Evolutionary conservation across 2,113 vertebrate species (phyloP), one percentile per base, ranked within the genome.

Genomic region (Peucedramus taeniatus): DNA sequence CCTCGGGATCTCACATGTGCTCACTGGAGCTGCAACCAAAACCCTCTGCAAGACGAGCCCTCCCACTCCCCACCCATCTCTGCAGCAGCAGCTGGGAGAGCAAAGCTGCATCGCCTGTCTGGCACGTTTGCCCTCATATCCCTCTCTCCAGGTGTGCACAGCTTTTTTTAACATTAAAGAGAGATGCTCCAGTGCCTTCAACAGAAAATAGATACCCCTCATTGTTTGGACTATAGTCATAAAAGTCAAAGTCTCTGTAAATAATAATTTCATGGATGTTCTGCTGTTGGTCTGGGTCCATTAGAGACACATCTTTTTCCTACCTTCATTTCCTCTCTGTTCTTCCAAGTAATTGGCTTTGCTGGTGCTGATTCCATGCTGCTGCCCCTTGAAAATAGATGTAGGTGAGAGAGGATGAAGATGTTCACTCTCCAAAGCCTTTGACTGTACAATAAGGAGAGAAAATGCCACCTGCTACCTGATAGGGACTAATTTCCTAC

Each of bases 401-500:
- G 78, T 77, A 65, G 81, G 66, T 27, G 7, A 84, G 53, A 79
- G 45, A 81, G 44, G n/a, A 40, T 78, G 79, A 87, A 59, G 53
- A 78, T 78, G 72, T 68, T 81, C 8, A 0, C 16, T 92, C 49
- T 54, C 76, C 74, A 90, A 93, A 90, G 79, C 88, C 85, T 95
- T 77, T 86, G 56, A 71, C 76, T 68, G 14, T 78, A 81, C 30
- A 66, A 44, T n/a, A 83, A 86, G 86, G 53, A 85, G 40, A 90
- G 86, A 92, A 93, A 94, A 93, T 68, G 49, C 85, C 92, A 95
- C 90, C 93, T 94, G 90, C 85, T 78, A 95, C 83, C 85, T 93
- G 85, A 87, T 57, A 56, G 56, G 64, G 31, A 93, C 72, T 90
- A 40, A 96, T 95, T 96, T 93, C 79, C 82, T 78, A 40, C 76